A percentile compares a stretch with the other conserved stretches of the same genome.
phyloP scores from a whole-genome alignment of 1,140 invertebrate species.

The fruit fly (Drosophila melanogaster) region Release_6_plus_ISO1_MT NT_033777.3:29323001-29323500 shows the following conservation, averaged over 20 bases:
- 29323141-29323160: conserved; percentile 81
- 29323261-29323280: conserved; percentile 82
- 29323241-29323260: conserved; percentile 67
- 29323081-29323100: not conserved
- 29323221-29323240: conserved; percentile 31
- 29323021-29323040: conserved; percentile 63
- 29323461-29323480: conserved; percentile 73
- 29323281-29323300: conserved; percentile 78
- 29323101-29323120: conserved; percentile 75
- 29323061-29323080: conserved; percentile 4
- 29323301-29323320: conserved; percentile 30
- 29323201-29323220: not conserved
- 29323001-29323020: conserved; percentile 83
- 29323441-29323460: conserved; percentile 32
- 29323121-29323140: conserved; percentile 75
- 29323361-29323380: conserved; percentile 42
- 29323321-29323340: conserved; percentile 20
- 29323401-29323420: conserved; percentile 77
- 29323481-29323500: conserved; percentile 82
- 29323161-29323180: conserved; percentile 53
- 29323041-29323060: conserved; percentile 1
- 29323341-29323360: conserved; percentile 31
- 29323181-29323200: not conserved
- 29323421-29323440: conserved; percentile 69
- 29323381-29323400: conserved; percentile 13